These are phyloP conservation scores for Limanda limanda DNA, from an alignment of 2,113 vertebrate species.

Conservation along the genomic window DNA sequence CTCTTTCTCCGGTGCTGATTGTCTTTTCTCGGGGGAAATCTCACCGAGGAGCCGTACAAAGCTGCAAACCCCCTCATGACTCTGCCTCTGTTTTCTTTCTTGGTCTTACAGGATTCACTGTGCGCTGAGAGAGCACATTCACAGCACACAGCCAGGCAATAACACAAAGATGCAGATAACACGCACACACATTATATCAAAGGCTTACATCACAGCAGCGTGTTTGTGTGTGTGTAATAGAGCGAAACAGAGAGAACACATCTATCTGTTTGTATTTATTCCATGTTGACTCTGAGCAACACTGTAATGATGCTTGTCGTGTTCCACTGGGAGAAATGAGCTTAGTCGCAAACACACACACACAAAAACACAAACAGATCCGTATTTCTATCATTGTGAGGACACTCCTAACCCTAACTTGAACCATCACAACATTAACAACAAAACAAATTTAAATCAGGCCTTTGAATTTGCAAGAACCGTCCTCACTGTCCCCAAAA, in stretches of 20 bases:
- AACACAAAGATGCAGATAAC: constrained; percentile 12
- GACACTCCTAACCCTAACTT: too few species aligned
- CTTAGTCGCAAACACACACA: constrained; percentile 44
- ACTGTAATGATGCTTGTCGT: constrained; percentile 82
- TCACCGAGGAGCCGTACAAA: constrained; percentile 49
- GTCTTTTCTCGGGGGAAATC: constrained; percentile 55
- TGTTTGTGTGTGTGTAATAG: constrained; percentile 38
- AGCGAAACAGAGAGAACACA: constrained; percentile 56
- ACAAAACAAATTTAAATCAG: too few species aligned
- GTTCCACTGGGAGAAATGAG: constrained; percentile 80
- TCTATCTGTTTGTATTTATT: constrained; percentile 75
- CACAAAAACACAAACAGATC: constrained; percentile 23
- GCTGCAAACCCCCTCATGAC: constrained; percentile 56
- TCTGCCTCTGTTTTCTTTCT: constrained; percentile 62
- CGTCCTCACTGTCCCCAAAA: too few species aligned
- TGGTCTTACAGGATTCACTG: constrained; percentile 49
- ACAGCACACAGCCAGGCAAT: constrained; percentile 15
- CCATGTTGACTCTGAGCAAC: constrained; percentile 67
- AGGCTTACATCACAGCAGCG: constrained; percentile 5
- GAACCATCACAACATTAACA: too few species aligned
- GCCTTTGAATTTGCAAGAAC: too few species aligned
- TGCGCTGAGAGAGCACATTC: constrained; percentile 28
- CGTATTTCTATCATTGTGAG: too few species aligned
- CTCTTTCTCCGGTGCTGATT: constrained; percentile 50
- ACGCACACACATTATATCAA: constrained; percentile 14